Percentiles rank a stretch among this genome's conserved stretches.
phyloP scores from a whole-genome alignment of 2,113 vertebrate species.

The Strix aluco region DNA sequence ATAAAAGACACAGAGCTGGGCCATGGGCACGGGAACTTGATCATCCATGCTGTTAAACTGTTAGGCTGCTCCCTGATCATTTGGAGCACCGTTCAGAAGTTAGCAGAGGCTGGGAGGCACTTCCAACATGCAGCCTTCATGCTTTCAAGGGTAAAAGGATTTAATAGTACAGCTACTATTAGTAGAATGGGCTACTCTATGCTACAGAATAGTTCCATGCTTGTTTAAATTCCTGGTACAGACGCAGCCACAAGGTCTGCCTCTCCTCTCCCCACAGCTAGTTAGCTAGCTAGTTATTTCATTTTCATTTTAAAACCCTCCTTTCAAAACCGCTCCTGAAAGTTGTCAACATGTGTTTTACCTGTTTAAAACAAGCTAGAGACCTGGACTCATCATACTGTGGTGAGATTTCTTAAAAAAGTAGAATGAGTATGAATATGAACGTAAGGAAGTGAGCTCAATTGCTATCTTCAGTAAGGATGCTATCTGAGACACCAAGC shows the following conservation, averaged over 20 bases:
- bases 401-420: not conserved
- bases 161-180: not conserved
- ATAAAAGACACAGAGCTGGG: not conserved
- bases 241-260: not conserved
- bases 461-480: not conserved
- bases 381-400: not conserved
- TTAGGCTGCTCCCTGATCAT: not conserved
- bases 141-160: not conserved
- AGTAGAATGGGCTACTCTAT: not conserved
- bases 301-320: not conserved
- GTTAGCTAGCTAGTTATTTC: not conserved
- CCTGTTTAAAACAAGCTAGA: not conserved
- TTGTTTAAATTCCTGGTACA: not conserved
- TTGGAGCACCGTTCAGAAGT: not conserved
- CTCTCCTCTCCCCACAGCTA: not conserved
- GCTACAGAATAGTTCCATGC: not conserved
- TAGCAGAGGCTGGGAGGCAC: not conserved
- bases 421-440: not conserved
- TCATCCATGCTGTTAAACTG: not conserved
- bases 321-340: not conserved
- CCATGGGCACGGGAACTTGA: accelerated
- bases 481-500: not conserved
- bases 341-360: not conserved
- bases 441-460: not conserved
- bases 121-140: not conserved